Conservation (phyloP, 1,140 invertebrate genomes). For the Cylas formicarius region DNA sequence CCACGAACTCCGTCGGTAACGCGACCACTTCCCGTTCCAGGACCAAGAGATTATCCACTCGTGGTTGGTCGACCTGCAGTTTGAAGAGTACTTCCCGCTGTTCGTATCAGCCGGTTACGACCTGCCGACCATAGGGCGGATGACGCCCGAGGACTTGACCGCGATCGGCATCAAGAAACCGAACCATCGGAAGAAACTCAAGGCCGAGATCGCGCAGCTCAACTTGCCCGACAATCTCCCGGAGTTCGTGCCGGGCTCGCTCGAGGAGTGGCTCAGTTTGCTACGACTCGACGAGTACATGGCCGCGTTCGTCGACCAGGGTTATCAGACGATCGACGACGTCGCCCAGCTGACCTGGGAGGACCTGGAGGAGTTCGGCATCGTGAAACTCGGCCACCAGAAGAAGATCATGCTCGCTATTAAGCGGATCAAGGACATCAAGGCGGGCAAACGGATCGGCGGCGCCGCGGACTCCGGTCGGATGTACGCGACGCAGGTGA, state of each 20-base stretch:
- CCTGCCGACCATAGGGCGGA: constrained; percentile 91
- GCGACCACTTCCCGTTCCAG: constrained; percentile 46
- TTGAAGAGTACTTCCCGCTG: constrained; percentile 91
- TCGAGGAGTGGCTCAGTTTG: constrained; percentile 90
- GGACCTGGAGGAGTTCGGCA: constrained; percentile 98
- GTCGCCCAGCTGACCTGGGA: constrained; percentile 95
- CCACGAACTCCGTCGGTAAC: neutral
- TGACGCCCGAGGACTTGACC: constrained; percentile 93
- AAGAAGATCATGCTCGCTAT: constrained; percentile 97
- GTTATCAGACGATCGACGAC: constrained; percentile 87
- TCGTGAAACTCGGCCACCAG: constrained; percentile 90
- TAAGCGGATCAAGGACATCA: constrained; percentile 92
- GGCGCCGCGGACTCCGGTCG: constrained; percentile 45
- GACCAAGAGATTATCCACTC: constrained; percentile 88
- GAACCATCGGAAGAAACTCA: constrained; percentile 90
- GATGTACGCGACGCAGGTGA: constrained; percentile 48
- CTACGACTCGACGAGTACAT: constrained; percentile 88
- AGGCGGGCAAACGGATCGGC: constrained; percentile 73
- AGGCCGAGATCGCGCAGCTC: constrained; percentile 91
- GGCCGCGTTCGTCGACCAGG: constrained; percentile 79
- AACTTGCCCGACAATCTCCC: constrained; percentile 90
- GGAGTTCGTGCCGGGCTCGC: constrained; percentile 82
- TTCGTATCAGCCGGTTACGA: constrained; percentile 96
- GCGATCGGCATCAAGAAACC: constrained; percentile 93
- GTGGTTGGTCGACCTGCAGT: constrained; percentile 91